Base-by-base conservation (phyloP, 2,797 vertebrate species). In the Sciurus carolinensis region DNA sequence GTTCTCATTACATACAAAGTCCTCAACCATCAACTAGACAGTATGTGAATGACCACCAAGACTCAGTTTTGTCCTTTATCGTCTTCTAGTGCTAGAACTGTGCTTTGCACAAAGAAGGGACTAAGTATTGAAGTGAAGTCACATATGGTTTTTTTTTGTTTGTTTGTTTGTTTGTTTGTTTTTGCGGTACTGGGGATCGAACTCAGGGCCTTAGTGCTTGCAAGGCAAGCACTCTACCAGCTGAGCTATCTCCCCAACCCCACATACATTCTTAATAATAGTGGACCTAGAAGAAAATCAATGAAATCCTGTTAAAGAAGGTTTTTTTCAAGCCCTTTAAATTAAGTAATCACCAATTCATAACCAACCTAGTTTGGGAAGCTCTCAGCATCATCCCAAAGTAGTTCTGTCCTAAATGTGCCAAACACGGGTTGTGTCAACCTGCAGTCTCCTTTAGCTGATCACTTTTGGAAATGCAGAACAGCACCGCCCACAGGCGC, bases 401-500 rank as follows among this genome's bases (percentile, higher is more conserved):
- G 47, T 96, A 59, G 33, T 84, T 86, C 77, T 92, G 62, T 87
- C 52, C 42, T 83, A 50, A 62, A 76, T 71, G 54, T 67, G 90
- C 28, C 59, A 67, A 66, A 85, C 30, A 62, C 67, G 76, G 82
- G 75, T 71, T 52, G 26, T 57, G 57, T 59, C 89, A 85, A 57
- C 30, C 42, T 88, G 90, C 69, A 79, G 30, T 91, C 87, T 89
- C 85, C 90, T 85, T 91, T 28, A 73, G 71, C 42, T 44, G 72
- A 83, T 96, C 90, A 17, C 59, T 95, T 81, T 67, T 93, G 88
- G 85, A 90, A 90, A 75, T 52, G 47, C 66, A 76, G 69, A 67
- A 52, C 33, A 67, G 93, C 94, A 82, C 91, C 89, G 94, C 97
- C 96, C 97, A 94, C 69, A 94, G 87, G 69, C 96, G 50, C 96